Conservation (phyloP, 2,888 invertebrate genomes). For the Megastigmus dorsalis region DNA sequence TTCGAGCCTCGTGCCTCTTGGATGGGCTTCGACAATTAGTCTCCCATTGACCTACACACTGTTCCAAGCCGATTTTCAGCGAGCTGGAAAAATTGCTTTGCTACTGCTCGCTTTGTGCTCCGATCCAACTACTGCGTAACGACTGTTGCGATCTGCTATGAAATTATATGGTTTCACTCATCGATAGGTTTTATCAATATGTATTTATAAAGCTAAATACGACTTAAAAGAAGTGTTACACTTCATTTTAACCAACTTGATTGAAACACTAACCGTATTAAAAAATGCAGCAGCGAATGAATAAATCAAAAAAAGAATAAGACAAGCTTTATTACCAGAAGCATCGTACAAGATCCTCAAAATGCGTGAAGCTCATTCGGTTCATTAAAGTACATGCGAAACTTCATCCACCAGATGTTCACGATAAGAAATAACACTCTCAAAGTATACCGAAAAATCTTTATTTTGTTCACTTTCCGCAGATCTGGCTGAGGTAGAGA, state of each 20-base stretch:
- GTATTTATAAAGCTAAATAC: too few species aligned
- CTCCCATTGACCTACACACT: conserved; percentile 68
- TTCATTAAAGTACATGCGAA: not conserved
- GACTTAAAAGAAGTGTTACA: too few species aligned
- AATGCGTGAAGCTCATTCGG: too few species aligned
- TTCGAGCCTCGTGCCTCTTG: conserved; percentile 54
- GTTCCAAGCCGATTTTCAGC: conserved; percentile 47
- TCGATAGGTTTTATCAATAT: too few species aligned
- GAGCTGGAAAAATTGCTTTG: conserved; percentile 37
- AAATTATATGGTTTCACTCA: too few species aligned
- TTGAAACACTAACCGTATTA: too few species aligned
- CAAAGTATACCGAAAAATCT: conserved; percentile 2
- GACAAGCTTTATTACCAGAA: too few species aligned
- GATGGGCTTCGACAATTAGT: conserved; percentile 68
- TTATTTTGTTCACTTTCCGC: conserved; percentile 4
- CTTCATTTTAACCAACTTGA: too few species aligned
- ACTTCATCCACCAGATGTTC: not conserved
- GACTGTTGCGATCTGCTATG: too few species aligned
- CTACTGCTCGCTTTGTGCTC: conserved; percentile 24
- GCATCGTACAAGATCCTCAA: too few species aligned
- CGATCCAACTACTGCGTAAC: not conserved
- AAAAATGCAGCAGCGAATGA: too few species aligned
- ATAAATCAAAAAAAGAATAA: too few species aligned
- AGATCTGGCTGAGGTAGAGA: conserved; percentile 18
- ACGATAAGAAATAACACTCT: conserved; percentile 23